A percentile compares a stretch with the other conserved stretches of the same genome.
These are phyloP conservation scores for Porites lutea DNA, from an alignment of 64 coral and sea anemone genomes.

Conservation along the genomic window DNA sequence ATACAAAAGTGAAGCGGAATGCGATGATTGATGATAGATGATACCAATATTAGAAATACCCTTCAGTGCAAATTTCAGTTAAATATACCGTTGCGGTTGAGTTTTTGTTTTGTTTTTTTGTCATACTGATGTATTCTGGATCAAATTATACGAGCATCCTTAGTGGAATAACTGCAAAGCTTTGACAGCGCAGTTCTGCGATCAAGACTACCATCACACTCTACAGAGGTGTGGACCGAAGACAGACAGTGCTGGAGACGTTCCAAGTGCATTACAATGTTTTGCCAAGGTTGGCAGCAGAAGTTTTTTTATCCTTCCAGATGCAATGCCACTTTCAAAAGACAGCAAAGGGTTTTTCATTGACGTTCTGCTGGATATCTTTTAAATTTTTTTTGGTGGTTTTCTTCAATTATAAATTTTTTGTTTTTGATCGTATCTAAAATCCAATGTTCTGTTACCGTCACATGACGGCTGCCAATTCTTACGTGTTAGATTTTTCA, in stretches of 20 bases:
- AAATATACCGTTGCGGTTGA: not conserved
- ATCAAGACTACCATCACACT: not conserved
- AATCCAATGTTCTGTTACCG: not conserved
- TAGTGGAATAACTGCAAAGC: not conserved
- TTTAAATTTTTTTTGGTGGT: not conserved
- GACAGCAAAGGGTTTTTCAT: not conserved
- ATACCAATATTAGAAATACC: no score
- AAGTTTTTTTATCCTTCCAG: not conserved
- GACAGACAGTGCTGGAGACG: no score
- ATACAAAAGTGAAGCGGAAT: no score
- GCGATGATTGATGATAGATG: no score
- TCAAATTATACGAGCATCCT: not conserved
- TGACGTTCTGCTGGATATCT: not conserved
- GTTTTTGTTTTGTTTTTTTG: not conserved
- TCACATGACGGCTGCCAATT: not conserved
- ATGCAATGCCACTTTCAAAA: not conserved
- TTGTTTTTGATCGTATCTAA: not conserved
- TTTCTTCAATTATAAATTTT: slow-evolving; percentile 21
- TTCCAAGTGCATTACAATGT: not conserved
- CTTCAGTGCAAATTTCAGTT: no score
- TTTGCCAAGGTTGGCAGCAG: not conserved
- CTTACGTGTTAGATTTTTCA: not conserved
- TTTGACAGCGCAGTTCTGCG: not conserved
- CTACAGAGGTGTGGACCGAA: not conserved
- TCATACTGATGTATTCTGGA: not conserved